A percentile compares a stretch with the other conserved stretches of the same genome.
Conservation (phyloP, 2,113 vertebrate species). For the Ctenodactylus gundi region DNA sequence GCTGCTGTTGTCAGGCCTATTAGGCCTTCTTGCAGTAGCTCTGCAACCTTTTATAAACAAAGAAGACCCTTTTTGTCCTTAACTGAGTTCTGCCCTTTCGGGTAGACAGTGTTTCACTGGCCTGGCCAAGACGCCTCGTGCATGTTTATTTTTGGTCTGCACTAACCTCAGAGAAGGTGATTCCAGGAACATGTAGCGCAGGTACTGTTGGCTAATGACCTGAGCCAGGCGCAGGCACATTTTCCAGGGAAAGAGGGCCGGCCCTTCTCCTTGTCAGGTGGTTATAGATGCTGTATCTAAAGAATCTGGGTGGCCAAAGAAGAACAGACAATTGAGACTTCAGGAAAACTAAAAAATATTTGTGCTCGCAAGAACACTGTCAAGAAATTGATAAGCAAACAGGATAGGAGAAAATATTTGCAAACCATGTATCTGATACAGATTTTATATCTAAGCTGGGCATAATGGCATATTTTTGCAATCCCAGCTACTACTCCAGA, state of each 20-base stretch:
- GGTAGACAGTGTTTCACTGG: neutral
- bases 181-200: conserved; percentile 2
- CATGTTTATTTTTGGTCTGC: conserved; percentile 51
- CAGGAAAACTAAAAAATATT: neutral
- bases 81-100: neutral
- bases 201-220: conserved; percentile 22
- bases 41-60: neutral
- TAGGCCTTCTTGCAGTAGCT: neutral
- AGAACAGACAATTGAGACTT: neutral
- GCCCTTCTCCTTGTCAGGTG: neutral
- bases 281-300: neutral
- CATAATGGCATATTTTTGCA: neutral
- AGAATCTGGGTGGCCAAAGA: neutral
- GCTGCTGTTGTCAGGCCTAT: neutral
- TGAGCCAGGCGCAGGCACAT: neutral
- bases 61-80: neutral
- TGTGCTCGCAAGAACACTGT: neutral
- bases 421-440: neutral
- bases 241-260: neutral
- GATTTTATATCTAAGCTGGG: neutral
- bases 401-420: neutral
- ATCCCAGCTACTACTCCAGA: neutral
- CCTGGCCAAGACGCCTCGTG: neutral
- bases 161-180: neutral
- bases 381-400: neutral